Evolutionary conservation across 2,113 vertebrate species (phyloP), one percentile per base, ranked within the genome.

Genomic region (Chaenocephalus aceratus): DNA sequence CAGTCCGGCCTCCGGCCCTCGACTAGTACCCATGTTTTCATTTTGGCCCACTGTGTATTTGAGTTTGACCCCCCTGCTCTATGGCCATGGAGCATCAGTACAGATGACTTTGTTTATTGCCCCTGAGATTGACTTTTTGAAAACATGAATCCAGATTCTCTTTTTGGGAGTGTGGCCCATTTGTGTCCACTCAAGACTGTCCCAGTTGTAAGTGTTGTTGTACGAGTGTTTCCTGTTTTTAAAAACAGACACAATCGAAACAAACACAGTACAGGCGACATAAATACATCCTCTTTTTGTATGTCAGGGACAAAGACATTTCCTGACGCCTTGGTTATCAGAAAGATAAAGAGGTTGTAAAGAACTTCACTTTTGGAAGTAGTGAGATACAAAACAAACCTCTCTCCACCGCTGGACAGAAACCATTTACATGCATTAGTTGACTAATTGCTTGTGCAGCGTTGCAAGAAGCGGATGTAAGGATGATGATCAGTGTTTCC

Each of bases 281-380:
- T 45, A 23, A 56, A 76, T 45, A 44, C 45, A 72, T 66, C 45
- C 61, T 46, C 58, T 44, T 46, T 46, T 4, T 10, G 56, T 46
- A 7, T 41, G 34, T 34, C 67, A 44, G 18, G 66, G 26, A 68
- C 56, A 70, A 75, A 68, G 49, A 79, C 60, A 26, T 70, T 77
- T 74, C 46, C 58, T 48, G 41, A 61, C 7, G 36, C 65, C 12
- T 44, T 34, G 23, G 58, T 26, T 26, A 26, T 26, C 26, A 45
- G 63, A 62, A 71, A 46, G 52, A 79, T 60, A 68, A 64, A 56
- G 36, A 52, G 52, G 68, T 26, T 59, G 30, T 14, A 16, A 1
- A 46, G 8, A 12, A 16, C 64, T 85, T 72, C 0, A 3, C 52
- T 66, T 71, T 45, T 46, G 34, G 41, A 62, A 74, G 61, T 34